Conservation (phyloP, 2,113 vertebrate species). For the Oryzias woworae region DNA sequence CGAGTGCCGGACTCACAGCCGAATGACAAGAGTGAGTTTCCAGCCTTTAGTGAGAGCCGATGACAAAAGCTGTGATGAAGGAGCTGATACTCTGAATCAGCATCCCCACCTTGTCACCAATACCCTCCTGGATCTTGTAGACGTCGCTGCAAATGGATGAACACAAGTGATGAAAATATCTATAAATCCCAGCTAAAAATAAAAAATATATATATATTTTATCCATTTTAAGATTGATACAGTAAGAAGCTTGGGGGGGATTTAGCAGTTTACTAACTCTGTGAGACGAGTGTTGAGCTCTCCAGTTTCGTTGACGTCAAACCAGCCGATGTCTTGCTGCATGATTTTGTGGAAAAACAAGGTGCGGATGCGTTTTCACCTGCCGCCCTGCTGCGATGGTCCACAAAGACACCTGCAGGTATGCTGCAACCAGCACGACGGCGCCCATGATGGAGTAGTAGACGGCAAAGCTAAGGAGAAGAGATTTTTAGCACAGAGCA, state of each 20-base stretch:
- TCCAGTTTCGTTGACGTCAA: slow-evolving; percentile 87
- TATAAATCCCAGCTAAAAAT: background rate
- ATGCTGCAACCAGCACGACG: slow-evolving; percentile 85
- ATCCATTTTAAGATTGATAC: background rate
- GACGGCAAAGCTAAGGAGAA: slow-evolving; percentile 82
- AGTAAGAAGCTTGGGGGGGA: background rate
- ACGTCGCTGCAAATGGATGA: slow-evolving; percentile 81
- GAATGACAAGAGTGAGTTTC: slow-evolving; percentile 96
- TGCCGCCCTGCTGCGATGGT: slow-evolving; percentile 89
- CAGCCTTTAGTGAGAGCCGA: slow-evolving; percentile 90
- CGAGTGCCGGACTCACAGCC: slow-evolving; percentile 89
- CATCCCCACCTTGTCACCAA: slow-evolving; percentile 91
- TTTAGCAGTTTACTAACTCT: slow-evolving; percentile 81
- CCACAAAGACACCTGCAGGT: slow-evolving; percentile 90
- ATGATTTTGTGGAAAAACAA: slow-evolving; percentile 91
- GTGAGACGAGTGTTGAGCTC: slow-evolving; percentile 92
- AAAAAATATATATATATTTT: background rate
- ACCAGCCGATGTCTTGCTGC: slow-evolving; percentile 95
- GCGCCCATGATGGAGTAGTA: slow-evolving; percentile 87
- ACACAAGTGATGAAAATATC: background rate
- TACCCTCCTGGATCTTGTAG: slow-evolving; percentile 94
- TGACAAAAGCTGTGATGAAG: slow-evolving; percentile 84
- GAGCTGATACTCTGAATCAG: slow-evolving; percentile 84
- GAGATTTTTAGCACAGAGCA: background rate
- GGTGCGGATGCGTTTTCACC: slow-evolving; percentile 84